phyloP scores from a whole-genome alignment of 30 jellyfish, hydroid and myxozoan species.

The Rhopilema esculentum region DNA sequence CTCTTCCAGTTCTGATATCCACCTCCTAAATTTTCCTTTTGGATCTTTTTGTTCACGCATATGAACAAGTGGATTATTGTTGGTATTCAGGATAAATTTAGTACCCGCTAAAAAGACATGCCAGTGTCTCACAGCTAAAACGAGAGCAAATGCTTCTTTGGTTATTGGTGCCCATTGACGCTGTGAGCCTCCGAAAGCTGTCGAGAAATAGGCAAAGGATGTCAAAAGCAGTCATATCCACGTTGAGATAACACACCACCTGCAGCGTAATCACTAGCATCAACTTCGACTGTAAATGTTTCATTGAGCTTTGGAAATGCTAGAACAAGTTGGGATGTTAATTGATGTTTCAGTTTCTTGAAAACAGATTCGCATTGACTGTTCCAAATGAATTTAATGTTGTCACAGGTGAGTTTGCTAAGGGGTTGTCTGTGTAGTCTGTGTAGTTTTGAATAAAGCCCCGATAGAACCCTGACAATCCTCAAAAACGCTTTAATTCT shows the following conservation, averaged over 20 bases:
- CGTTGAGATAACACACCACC: conserved; percentile 60
- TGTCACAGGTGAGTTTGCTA: conserved; percentile 44
- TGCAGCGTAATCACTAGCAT: conserved; percentile 63
- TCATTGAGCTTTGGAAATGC: conserved; percentile 14
- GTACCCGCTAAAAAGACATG: conserved; percentile 57
- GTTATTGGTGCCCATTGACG: conserved; percentile 56
- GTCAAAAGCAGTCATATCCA: conserved; percentile 20
- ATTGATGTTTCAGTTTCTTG: conserved; percentile 25
- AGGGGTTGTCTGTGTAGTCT: conserved; percentile 44
- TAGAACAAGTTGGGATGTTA: conserved; percentile 45
- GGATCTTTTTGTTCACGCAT: conserved; percentile 56
- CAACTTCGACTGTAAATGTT: conserved; percentile 26
- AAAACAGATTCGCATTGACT: conserved; percentile 44
- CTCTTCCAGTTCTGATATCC: conserved; percentile 53
- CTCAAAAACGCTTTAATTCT: conserved; percentile 32
- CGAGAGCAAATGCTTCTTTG: conserved; percentile 50
- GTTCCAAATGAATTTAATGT: conserved; percentile 54
- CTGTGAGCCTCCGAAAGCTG: conserved; percentile 51
- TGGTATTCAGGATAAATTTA: conserved; percentile 36
- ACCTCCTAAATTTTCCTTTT: conserved; percentile 44
- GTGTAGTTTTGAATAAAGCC: conserved; percentile 41
- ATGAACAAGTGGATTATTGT: conserved; percentile 52
- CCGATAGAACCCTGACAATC: conserved; percentile 54
- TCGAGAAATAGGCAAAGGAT: conserved; percentile 39
- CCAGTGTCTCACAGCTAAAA: conserved; percentile 61